Evolutionary conservation across 2,888 invertebrate genomes (phyloP), one percentile per base, ranked within the genome.

Genomic region (Galeopsomyia nigrocyanea): DNA sequence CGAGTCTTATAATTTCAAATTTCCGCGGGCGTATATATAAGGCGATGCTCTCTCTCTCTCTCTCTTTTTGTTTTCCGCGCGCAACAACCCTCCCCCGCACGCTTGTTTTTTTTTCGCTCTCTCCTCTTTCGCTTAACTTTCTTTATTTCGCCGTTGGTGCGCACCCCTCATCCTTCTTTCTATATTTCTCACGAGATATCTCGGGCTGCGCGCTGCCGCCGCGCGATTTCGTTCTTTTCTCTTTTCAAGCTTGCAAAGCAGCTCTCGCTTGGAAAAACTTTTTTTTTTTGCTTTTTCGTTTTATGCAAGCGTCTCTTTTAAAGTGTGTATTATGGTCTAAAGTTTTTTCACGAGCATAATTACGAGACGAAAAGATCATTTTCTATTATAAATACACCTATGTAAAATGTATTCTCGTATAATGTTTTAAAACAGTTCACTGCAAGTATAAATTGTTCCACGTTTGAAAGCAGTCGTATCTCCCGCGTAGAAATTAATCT

Each of bases 1-100:
- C 75, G 72, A 70, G 71, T 77, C 76, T 82, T 80, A 80, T 82
- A 82, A 83, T 82, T 83, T 83, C 77, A 79, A 81, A 82, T 82
- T 82, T 82, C 80, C 80, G 79, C 80, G 75, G 80, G 79, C 79
- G 39, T 7, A 10, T 39, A 10, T 39, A 39, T 5, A 5, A 26
- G 72, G 75, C 77, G 77, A 77, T 77, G 66, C 70, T 74, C 72
- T 73, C 51, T 62, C 51, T 62, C 72, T 73, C 70, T 74, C 72
- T 73, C 51, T 62, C 51, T 62, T 73, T 73, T 75, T 58, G 67
- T 47, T 70, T 51, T 66, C 31, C 26, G 26, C 26, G 26, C 26
- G 26, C 26, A 5, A 26, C 26, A 65, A 17, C 26, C 31, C 50
- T 22, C 19, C 60, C 56, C 62, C 31, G 19, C 63, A n/a, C 50